Evolutionary conservation across 2,888 invertebrate species (phyloP).

Genomic region (Noctua fimbriata): DNA sequence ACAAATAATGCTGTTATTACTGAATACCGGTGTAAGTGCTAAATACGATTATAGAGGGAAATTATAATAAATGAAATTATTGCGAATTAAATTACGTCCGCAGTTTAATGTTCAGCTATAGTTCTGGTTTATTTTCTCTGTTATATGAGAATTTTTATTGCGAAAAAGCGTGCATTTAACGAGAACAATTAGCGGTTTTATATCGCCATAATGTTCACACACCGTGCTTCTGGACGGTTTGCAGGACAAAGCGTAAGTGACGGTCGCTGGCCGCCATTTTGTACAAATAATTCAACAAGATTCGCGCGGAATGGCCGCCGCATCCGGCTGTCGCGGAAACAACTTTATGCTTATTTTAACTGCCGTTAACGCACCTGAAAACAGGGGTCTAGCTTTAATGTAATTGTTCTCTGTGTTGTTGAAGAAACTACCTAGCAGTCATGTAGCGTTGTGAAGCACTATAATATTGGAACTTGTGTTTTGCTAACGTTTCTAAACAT

Average conservation of each 20-base stretch:
- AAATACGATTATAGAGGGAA: constrained; percentile 72
- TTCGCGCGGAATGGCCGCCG: constrained; percentile 84
- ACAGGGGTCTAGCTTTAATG: constrained; percentile 62
- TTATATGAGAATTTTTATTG: constrained; percentile 65
- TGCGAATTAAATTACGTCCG: constrained; percentile 68
- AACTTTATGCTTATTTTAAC: constrained; percentile 77
- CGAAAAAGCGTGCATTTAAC: constrained; percentile 75
- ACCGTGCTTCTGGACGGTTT: constrained; percentile 67
- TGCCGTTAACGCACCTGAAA: constrained; percentile 72
- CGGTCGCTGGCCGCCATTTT: constrained; percentile 80
- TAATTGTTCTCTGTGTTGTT: constrained; percentile 42
- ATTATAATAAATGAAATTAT: constrained; percentile 72
- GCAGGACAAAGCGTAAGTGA: constrained; percentile 78
- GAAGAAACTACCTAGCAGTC: constrained; percentile 13
- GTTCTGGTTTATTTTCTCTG: constrained; percentile 55
- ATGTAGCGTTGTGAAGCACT: background rate
- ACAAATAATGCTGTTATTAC: constrained; percentile 60
- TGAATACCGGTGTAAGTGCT: constrained; percentile 67
- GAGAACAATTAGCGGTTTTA: constrained; percentile 83
- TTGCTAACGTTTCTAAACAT: constrained; percentile 13
- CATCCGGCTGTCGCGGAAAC: constrained; percentile 72
- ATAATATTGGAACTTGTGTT: constrained; percentile 9
- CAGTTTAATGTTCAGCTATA: constrained; percentile 62
- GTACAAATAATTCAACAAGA: constrained; percentile 86
- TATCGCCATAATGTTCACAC: constrained; percentile 76